Evolutionary conservation across 2,113 vertebrate species (phyloP).

Genomic region (Apaloderma vittatum): DNA sequence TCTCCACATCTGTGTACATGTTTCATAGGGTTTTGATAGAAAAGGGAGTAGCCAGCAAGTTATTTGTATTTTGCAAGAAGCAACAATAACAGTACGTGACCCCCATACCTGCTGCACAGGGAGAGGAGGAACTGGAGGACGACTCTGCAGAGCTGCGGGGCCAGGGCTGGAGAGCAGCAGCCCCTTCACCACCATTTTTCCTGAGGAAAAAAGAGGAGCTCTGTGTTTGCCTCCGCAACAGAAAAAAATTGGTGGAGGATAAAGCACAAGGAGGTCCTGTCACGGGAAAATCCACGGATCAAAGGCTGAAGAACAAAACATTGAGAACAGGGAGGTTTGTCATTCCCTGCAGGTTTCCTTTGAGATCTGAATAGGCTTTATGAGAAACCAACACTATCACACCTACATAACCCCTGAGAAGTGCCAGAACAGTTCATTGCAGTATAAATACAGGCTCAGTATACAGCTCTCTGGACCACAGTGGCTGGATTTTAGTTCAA

Average conservation of each 20-base stretch:
- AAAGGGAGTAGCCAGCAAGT: not conserved
- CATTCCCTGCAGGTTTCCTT: not conserved
- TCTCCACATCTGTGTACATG: not conserved
- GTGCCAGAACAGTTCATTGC: not conserved
- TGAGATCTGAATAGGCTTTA: not conserved
- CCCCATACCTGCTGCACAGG: not conserved
- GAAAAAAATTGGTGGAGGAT: not conserved
- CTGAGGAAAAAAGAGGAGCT: not conserved
- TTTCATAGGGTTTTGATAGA: not conserved
- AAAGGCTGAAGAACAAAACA: not conserved
- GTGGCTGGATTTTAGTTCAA: not conserved
- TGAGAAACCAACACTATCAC: not conserved
- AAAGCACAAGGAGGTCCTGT: accelerated
- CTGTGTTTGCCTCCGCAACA: not conserved
- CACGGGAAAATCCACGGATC: accelerated
- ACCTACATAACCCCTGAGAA: accelerated
- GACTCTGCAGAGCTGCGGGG: not conserved
- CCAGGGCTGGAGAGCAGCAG: not conserved
- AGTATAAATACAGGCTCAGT: not conserved
- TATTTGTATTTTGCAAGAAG: not conserved
- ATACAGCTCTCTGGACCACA: not conserved
- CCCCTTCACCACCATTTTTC: not conserved
- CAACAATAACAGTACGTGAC: accelerated
- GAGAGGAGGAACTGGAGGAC: not conserved
- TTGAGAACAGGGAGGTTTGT: not conserved